Evolutionary conservation across 2,113 vertebrate genomes (phyloP), one percentile per base, ranked within the genome.

Genomic region (Upupa epops): DNA sequence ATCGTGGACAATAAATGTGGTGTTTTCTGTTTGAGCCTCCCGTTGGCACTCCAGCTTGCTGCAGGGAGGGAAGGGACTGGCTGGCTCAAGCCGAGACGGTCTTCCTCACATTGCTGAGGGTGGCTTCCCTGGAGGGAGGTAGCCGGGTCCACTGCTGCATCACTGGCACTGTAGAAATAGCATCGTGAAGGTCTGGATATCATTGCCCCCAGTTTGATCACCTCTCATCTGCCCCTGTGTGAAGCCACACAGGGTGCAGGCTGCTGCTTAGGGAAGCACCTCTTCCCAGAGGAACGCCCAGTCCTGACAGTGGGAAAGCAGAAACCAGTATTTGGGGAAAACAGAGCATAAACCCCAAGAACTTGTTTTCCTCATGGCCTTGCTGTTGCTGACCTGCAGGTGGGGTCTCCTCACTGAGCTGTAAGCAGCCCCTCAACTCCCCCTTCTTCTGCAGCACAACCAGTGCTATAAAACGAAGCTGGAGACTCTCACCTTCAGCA

Each of bases 1-100:
- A 96, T 92, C 1, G 96, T 97, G 97, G 88, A 82, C 96, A 98
- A 98, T 98, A 98, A 98, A 98, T 8, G 64, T 96, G 93, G 90
- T 16, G 86, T 97, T 96, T 93, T 97, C 97, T 93, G 95, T 97
- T 95, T 19, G 18, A 97, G 90, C 86, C 80, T 93, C 25, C 68
- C 0, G 10, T 15, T 0, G 0, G 32, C 29, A 11, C 0, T 0
- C 0, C 1, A 55, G 60, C 21, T 92, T 2, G 3, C 76, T 69
- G 58, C 0, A 3, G 54, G 52, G 21, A 28, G 0, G 2, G 60
- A 74, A 2, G 28, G 31, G 31, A 63, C 19, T 1, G 1, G 28
- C 31, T 0, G 2, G 54, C 25, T 22, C 46, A 17, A 37, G 29
- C 31, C 2, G 2, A 49, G 46, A 31, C n/a, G 45, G n/a, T 68